Evolutionary conservation across 92 coral and sea anemone species (phyloP).

Genomic region (Parazoanthus swiftii): DNA sequence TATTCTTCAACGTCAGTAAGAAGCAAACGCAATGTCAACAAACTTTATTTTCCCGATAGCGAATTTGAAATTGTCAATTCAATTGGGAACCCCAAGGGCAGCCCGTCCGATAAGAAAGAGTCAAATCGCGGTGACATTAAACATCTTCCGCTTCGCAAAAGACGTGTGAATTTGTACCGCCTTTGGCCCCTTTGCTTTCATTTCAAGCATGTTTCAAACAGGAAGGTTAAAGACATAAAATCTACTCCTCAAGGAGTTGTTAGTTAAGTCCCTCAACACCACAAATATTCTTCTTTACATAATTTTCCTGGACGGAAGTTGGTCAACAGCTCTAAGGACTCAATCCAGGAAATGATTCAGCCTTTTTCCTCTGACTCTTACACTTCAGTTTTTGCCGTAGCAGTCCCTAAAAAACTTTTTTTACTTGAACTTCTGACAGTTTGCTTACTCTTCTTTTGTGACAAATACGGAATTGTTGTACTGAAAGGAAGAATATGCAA

Average conservation of each 20-base stretch:
- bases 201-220: neutral
- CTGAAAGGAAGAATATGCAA: neutral
- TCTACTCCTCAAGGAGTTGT: neutral
- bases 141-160: neutral
- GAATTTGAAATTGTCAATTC: conserved; percentile 9
- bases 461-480: neutral
- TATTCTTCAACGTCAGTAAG: neutral
- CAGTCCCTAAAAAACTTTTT: neutral
- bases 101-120: neutral
- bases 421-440: neutral
- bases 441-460: neutral
- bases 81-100: neutral
- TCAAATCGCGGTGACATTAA: neutral
- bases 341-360: neutral
- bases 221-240: neutral
- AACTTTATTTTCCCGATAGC: conserved; percentile 1
- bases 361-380: neutral
- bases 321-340: neutral
- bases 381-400: neutral
- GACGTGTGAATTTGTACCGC: neutral
- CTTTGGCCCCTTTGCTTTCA: neutral
- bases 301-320: conserved; percentile 29
- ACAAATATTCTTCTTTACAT: neutral
- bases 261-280: neutral
- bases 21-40: neutral